Percentiles rank a stretch among this genome's conserved stretches.
These are phyloP conservation scores for Sciurus niger DNA, from an alignment of 2,113 vertebrate genomes.

Conservation along the genomic window DNA sequence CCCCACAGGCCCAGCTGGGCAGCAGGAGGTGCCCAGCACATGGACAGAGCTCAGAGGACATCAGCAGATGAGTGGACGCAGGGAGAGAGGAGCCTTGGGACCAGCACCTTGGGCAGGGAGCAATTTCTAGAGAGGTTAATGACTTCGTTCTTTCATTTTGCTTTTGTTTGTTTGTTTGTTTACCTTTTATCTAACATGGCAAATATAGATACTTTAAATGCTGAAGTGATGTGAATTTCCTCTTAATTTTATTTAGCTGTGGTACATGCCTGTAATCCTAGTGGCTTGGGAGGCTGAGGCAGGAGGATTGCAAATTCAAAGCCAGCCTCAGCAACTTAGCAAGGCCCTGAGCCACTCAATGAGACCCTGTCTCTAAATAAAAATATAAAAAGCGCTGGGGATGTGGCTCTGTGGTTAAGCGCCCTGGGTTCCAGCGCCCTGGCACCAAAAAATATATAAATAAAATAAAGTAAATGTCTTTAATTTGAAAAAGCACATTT, in stretches of 20 bases:
- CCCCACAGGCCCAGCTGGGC: accelerated
- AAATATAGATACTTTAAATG: neutral
- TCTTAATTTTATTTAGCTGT: neutral
- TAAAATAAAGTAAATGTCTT: slow-evolving; percentile 7
- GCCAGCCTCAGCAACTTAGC: no score
- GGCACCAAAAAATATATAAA: no score
- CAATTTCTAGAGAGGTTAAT: neutral
- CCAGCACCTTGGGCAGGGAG: neutral
- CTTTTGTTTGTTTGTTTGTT: slow-evolving; percentile 56
- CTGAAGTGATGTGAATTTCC: neutral
- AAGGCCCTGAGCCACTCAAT: no score
- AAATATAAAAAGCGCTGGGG: no score
- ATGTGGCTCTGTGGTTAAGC: no score
- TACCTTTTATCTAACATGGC: slow-evolving; percentile 47
- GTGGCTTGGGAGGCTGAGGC: no score
- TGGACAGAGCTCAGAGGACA: neutral
- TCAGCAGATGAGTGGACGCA: neutral
- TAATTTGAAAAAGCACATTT: neutral
- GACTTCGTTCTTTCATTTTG: neutral
- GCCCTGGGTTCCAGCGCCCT: no score
- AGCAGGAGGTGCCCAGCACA: accelerated
- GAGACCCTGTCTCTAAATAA: no score
- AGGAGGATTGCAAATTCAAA: no score
- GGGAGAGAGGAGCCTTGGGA: accelerated
- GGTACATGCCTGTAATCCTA: no score